phyloP scores from a whole-genome alignment of 2,113 vertebrate genomes.

The Hippocampus barbouri region DNA sequence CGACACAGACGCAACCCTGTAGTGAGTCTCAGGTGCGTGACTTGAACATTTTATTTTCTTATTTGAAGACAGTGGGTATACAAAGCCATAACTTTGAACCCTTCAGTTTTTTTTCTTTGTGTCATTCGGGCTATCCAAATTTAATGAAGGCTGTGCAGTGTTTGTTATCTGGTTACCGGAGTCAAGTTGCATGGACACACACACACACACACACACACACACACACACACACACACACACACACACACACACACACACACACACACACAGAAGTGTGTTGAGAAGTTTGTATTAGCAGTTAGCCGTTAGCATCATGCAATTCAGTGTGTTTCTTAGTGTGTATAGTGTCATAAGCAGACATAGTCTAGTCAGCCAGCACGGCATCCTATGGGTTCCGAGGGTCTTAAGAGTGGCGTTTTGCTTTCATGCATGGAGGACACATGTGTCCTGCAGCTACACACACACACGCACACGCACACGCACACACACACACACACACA shows the following conservation, averaged over 20 bases:
- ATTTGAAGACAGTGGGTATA: neutral
- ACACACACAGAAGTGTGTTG: constrained; percentile 7
- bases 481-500: constrained; percentile 10
- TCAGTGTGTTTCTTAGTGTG: neutral
- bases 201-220: constrained; percentile 11
- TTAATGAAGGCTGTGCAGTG: constrained; percentile 66
- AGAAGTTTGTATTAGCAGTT: neutral
- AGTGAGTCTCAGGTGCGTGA: constrained; percentile 52
- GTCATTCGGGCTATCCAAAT: constrained; percentile 61
- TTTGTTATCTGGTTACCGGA: constrained; percentile 68
- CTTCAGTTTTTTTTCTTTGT: constrained; percentile 7
- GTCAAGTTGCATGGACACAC: constrained; percentile 54
- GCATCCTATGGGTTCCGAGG: constrained; percentile 13
- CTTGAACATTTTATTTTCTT: neutral
- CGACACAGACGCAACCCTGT: constrained; percentile 1
- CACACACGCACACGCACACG: constrained; percentile 12
- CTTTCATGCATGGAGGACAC: constrained; percentile 51
- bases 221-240: constrained; percentile 12
- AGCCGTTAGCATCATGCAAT: neutral
- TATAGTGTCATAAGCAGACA: too few relatives aligned
- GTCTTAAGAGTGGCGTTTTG: neutral
- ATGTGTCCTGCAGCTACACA: constrained; percentile 48
- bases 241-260: constrained; percentile 12
- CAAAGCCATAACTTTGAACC: neutral
- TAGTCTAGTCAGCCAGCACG: neutral